Conservation (phyloP, 2,113 vertebrate species). For the Cathartes aura region DNA sequence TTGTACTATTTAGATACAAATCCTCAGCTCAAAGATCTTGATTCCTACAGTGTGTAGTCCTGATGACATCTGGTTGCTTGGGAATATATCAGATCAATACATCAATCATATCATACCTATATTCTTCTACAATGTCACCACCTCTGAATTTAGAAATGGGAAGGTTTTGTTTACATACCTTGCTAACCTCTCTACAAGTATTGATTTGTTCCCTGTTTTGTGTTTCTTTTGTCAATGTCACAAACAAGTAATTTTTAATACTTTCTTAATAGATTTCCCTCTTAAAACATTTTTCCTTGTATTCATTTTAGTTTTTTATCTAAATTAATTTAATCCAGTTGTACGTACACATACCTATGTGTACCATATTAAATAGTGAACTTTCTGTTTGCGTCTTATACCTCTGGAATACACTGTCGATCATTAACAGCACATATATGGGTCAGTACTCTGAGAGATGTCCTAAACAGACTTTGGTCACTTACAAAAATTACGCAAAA, state of each 20-base stretch:
- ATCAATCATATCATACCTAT: background rate
- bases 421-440: rapidly evolving
- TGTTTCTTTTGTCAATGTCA: background rate
- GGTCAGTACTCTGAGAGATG: background rate
- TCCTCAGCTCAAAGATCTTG: background rate
- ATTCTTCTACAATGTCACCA: background rate
- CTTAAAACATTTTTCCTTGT: background rate
- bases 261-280: background rate
- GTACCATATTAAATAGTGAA: background rate
- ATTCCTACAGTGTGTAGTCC: background rate
- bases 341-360: background rate
- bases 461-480: background rate
- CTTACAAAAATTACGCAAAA: background rate
- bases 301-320: background rate
- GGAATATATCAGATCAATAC: background rate
- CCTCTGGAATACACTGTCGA: background rate
- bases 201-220: background rate
- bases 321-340: background rate
- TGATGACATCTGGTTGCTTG: background rate
- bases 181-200: background rate
- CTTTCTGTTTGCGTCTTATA: background rate
- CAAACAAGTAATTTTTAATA: background rate
- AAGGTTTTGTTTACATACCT: background rate
- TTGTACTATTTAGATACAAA: background rate
- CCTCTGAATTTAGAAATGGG: background rate